A percentile compares a stretch with the other conserved stretches of the same genome.
Evolutionary conservation across 2,797 vertebrate species (phyloP).

Genomic region (Echiichthys vipera): DNA sequence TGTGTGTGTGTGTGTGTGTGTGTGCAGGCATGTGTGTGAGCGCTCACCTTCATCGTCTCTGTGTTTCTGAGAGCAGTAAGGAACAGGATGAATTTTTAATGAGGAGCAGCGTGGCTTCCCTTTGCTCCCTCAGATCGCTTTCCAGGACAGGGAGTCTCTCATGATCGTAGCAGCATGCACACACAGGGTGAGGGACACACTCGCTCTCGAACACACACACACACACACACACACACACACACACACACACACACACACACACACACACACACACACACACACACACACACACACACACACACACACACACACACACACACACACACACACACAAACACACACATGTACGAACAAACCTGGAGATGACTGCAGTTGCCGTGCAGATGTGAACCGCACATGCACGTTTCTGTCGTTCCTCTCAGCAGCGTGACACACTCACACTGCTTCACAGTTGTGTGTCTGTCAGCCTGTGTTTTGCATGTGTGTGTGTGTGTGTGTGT

Average conservation of each 20-base stretch:
- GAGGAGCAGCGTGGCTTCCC: conserved; percentile 75
- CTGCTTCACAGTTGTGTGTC: conserved; percentile 23
- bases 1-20: conserved; percentile 39
- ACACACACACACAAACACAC: conserved; percentile 4
- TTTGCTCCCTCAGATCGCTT: conserved; percentile 78
- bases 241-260: conserved; percentile 3
- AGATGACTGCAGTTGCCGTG: conserved; percentile 35
- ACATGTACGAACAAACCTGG: conserved; percentile 20
- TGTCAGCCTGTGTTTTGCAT: conserved; percentile 12
- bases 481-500: conserved; percentile 13
- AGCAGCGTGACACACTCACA: neutral
- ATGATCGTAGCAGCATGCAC: conserved; percentile 75
- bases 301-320: conserved; percentile 18
- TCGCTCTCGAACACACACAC: neutral
- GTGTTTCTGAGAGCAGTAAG: conserved; percentile 66
- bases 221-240: conserved; percentile 3
- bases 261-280: conserved; percentile 3
- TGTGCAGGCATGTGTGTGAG: conserved; percentile 39
- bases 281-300: conserved; percentile 16
- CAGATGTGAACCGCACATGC: conserved; percentile 14
- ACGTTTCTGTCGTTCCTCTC: neutral
- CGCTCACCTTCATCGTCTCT: conserved; percentile 63
- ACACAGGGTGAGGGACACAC: conserved; percentile 36
- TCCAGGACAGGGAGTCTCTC: conserved; percentile 80
- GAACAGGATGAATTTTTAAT: conserved; percentile 81